A percentile compares a stretch with the other conserved stretches of the same genome.
Evolutionary conservation across 2,888 invertebrate genomes (phyloP).

Genomic region (Eugnorisma glareosa): DNA sequence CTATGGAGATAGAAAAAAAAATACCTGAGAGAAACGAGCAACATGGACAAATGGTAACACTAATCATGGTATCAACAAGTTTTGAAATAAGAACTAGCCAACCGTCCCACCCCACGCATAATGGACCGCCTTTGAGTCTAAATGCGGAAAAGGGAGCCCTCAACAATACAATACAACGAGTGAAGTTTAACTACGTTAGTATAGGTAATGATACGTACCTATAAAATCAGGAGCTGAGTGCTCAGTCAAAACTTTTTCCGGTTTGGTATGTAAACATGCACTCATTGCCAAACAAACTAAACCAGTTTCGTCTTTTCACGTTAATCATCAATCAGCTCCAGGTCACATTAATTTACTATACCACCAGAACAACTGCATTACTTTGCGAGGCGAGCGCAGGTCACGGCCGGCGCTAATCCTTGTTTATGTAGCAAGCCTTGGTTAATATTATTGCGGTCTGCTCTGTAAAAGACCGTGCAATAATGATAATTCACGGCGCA

Average conservation of each 20-base stretch:
- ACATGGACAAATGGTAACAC: too few species aligned
- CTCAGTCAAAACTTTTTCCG: not conserved
- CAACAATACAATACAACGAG: too few species aligned
- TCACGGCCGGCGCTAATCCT: slow-evolving; percentile 45
- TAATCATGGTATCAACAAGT: too few species aligned
- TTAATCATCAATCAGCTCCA: not conserved
- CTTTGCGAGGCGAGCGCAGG: slow-evolving; percentile 3
- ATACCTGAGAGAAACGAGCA: too few species aligned
- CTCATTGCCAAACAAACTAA: not conserved
- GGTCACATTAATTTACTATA: not conserved
- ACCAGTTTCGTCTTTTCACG: not conserved
- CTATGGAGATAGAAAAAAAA: too few species aligned
- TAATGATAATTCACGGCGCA: not conserved
- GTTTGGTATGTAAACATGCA: not conserved
- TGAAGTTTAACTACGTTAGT: too few species aligned
- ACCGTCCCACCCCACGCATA: too few species aligned
- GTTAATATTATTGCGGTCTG: slow-evolving; percentile 4
- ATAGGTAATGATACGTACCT: too few species aligned
- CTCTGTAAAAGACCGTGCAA: not conserved
- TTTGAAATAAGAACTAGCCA: too few species aligned
- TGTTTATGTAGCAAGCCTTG: slow-evolving; percentile 18
- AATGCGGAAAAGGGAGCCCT: too few species aligned
- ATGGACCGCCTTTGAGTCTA: too few species aligned
- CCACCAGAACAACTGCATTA: slow-evolving; percentile 1
- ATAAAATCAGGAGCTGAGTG: too few species aligned